phyloP scores from a whole-genome alignment of 2,888 invertebrate genomes.

The Gonocerus acuteangulatus region DNA sequence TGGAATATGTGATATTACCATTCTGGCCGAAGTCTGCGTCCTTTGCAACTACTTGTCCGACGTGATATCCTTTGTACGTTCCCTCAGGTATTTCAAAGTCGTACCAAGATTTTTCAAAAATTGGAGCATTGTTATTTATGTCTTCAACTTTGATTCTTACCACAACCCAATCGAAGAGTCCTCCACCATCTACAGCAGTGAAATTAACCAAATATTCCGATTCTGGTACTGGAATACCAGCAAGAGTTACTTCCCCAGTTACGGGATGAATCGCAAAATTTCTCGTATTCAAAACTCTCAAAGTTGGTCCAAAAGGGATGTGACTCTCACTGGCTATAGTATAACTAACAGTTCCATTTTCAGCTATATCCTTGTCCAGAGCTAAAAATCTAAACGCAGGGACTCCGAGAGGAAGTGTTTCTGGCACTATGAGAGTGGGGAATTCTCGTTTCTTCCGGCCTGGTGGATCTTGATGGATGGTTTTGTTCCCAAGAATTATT shows the following conservation, averaged over 20 bases:
- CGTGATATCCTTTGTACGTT: slow-evolving; percentile 57
- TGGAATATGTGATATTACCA: slow-evolving; percentile 63
- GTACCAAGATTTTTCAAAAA: slow-evolving; percentile 75
- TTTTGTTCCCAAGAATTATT: slow-evolving; percentile 35
- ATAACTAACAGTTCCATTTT: slow-evolving; percentile 64
- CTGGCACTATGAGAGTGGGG: slow-evolving; percentile 62
- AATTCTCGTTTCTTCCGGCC: slow-evolving; percentile 40
- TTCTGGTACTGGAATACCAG: slow-evolving; percentile 63
- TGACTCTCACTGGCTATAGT: slow-evolving; percentile 61
- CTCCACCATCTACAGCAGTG: slow-evolving; percentile 67
- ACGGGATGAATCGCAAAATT: slow-evolving; percentile 68
- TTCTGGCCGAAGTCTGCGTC: slow-evolving; percentile 76
- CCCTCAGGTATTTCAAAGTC: slow-evolving; percentile 76
- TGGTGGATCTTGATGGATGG: slow-evolving; percentile 28
- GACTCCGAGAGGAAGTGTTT: slow-evolving; percentile 63
- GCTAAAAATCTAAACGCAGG: slow-evolving; percentile 62
- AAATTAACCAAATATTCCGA: slow-evolving; percentile 67
- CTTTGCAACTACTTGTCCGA: slow-evolving; percentile 69
- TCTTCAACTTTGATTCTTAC: slow-evolving; percentile 67
- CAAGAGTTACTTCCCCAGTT: slow-evolving; percentile 66
- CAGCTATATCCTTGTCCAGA: slow-evolving; percentile 61
- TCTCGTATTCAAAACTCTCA: slow-evolving; percentile 49
- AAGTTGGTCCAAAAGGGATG: slow-evolving; percentile 50
- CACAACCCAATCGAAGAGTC: slow-evolving; percentile 60
- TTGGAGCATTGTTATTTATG: slow-evolving; percentile 75